Conservation (phyloP, 1,140 invertebrate genomes). For the Frieseomelitta varia region DNA sequence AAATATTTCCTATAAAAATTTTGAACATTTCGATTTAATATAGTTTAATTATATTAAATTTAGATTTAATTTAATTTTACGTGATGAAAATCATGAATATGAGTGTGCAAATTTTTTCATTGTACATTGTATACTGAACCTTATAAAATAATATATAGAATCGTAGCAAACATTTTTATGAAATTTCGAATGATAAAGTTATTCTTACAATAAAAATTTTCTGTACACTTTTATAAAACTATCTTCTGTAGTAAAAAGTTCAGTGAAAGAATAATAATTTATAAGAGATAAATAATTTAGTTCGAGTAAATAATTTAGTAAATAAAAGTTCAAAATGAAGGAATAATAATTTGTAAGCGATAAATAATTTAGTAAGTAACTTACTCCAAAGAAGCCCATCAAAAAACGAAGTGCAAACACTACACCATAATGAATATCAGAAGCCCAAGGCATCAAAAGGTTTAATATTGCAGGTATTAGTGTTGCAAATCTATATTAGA, state of each 20-base stretch:
- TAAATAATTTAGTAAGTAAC: constrained; percentile 62
- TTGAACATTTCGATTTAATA: neutral
- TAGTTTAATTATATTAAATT: too few species aligned
- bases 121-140: too few species aligned
- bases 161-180: neutral
- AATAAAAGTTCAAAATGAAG: neutral
- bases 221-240: neutral
- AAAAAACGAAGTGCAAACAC: constrained; percentile 86
- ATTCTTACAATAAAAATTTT: neutral
- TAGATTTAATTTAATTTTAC: too few species aligned
- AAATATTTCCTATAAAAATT: neutral
- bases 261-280: neutral
- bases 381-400: constrained; percentile 86
- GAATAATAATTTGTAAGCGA: neutral
- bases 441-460: constrained; percentile 85
- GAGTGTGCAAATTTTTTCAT: too few species aligned
- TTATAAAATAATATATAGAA: neutral
- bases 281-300: constrained; percentile 1
- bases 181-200: neutral
- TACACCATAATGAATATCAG: constrained; percentile 84
- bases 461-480: constrained; percentile 87
- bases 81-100: too few species aligned
- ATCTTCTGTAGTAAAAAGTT: neutral
- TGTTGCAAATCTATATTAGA: constrained; percentile 82
- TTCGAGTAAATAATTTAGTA: too few species aligned